Evolutionary conservation across 2,113 vertebrate species (phyloP).

Genomic region (Aramus guarauna): DNA sequence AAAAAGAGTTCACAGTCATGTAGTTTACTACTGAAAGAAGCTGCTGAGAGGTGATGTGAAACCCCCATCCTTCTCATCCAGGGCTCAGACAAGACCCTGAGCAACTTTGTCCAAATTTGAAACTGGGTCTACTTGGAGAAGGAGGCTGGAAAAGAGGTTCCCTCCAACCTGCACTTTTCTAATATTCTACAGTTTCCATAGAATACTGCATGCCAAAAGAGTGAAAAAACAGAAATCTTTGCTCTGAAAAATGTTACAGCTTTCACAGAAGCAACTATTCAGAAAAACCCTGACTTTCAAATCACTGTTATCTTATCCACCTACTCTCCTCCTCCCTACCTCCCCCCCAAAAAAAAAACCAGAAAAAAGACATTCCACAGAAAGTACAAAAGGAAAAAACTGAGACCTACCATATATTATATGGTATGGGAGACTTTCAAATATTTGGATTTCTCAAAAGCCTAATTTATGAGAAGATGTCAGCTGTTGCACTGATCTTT

Average conservation of each 20-base stretch:
- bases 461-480: not conserved
- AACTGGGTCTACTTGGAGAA: not conserved
- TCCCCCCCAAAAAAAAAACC: fast-evolving
- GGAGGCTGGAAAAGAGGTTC: not conserved
- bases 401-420: not conserved
- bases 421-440: not conserved
- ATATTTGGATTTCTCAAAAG: not conserved
- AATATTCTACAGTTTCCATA: not conserved
- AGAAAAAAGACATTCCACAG: not conserved
- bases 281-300: not conserved
- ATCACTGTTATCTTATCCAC: not conserved
- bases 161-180: not conserved
- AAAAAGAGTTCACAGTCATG: not conserved
- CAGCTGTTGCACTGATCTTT: not conserved
- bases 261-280: not conserved
- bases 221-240: not conserved
- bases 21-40: not conserved
- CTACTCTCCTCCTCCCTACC: fast-evolving
- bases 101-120: not conserved
- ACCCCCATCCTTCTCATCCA: not conserved
- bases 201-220: not conserved
- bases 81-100: not conserved
- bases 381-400: not conserved
- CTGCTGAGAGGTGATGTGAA: not conserved
- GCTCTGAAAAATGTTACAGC: not conserved